Evolutionary conservation across 2,888 invertebrate species (phyloP), one percentile per base, ranked within the genome.

Genomic region (Drosophila anomelani): DNA sequence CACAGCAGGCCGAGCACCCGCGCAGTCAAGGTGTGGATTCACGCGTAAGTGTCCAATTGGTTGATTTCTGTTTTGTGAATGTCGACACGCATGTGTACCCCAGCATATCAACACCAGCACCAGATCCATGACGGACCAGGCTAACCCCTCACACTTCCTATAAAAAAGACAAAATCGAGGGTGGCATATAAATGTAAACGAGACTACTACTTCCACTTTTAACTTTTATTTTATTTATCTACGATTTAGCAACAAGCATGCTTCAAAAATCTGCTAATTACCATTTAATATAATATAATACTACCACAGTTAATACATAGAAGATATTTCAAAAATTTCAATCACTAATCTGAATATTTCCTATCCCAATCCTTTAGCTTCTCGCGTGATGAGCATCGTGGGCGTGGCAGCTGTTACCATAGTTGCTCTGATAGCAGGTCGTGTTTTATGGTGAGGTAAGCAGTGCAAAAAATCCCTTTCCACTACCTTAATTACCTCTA

Each of bases 401-500:
- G 79, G 85, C 43, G 79, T 88, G 49, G 78, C 87, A 38, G 81
- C 79, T 8, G 64, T 88, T 29, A 82, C 90, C 39, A 20, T 91
- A 43, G 54, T 89, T n/a, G 82, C 81, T 15, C 76, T 80, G 55
- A 55, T 84, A 43, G 73, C 85, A 20, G 88, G 89, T 59, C 79
- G 81, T 59, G 76, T 80, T 54, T 69, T 91, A 55, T 90, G 88
- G 89, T 92, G 88, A 90, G 68, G 91, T 91, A 55, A 82, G 88
- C 66, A 4, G 15, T 3, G 5, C 15, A 29, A 29, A 10, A 10
- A 49, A 51, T 26, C 29, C 39, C 5, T 12, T 4, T 15, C 6
- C 3, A n/a, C 12, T 34, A 49, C 23, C 38, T 9, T 34, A 53
- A 41, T 57, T 54, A 47, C 9, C 38, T 43, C 53, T 53, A 51